phyloP scores from a whole-genome alignment of 1,140 invertebrate genomes.

The Drosophila saltans region DNA sequence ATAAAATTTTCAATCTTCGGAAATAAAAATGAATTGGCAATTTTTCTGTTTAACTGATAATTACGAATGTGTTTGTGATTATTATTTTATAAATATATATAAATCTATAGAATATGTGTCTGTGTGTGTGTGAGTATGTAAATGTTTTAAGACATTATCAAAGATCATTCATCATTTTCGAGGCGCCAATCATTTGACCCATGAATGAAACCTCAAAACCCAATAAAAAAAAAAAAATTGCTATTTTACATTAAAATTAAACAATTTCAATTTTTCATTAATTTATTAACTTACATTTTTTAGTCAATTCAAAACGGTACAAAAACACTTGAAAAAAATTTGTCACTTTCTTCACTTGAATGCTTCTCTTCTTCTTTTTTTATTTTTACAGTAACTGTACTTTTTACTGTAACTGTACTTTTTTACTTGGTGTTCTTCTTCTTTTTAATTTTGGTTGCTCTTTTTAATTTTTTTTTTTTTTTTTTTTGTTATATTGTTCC shows the following conservation, averaged over 20 bases:
- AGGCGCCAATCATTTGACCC: slow-evolving; percentile 41
- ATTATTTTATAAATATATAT: slow-evolving; percentile 7
- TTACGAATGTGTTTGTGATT: not conserved
- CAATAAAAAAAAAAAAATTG: not conserved
- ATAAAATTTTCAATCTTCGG: slow-evolving; percentile 41
- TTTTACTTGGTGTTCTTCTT: slow-evolving; percentile 29
- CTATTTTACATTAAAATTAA: not conserved
- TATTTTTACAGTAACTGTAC: slow-evolving; percentile 29
- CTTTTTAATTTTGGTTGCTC: slow-evolving; percentile 19
- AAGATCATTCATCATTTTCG: slow-evolving; percentile 20
- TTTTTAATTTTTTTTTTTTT: slow-evolving; percentile 1
- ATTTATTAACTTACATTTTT: slow-evolving; percentile 20
- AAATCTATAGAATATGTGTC: slow-evolving; percentile 22
- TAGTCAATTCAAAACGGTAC: not conserved
- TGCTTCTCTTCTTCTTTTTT: slow-evolving; percentile 3
- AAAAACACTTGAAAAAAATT: slow-evolving; percentile 9
- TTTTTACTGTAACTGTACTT: slow-evolving; percentile 44
- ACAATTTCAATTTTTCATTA: not conserved
- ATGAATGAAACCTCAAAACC: slow-evolving; percentile 1
- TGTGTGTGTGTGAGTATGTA: not conserved
- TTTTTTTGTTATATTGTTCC: not conserved
- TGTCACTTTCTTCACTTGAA: slow-evolving; percentile 8
- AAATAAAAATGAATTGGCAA: slow-evolving; percentile 27
- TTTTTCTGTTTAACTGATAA: slow-evolving; percentile 35
- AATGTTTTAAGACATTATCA: slow-evolving; percentile 35